Conservation (phyloP, 64 coral and sea anemone species). For the Pocillopora verrucosa region DNA sequence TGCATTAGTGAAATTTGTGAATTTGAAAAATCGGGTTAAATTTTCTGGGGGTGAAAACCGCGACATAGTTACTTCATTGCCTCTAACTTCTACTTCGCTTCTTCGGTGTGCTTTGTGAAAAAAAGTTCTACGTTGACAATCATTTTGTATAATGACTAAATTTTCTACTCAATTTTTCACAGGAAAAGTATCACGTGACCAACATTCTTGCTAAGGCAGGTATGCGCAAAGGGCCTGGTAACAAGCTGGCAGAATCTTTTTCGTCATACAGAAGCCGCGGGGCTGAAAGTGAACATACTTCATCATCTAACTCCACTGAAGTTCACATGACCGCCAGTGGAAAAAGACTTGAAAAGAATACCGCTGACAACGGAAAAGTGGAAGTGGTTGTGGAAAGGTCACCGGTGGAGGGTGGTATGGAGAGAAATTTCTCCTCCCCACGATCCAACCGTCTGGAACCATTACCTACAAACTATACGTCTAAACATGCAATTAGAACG, state of each 20-base stretch:
- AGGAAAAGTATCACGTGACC: conserved; percentile 85
- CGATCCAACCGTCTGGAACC: conserved; percentile 5
- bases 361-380: not conserved
- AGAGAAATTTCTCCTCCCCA: not conserved
- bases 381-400: conserved; percentile 8
- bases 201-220: conserved; percentile 81
- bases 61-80: too few species aligned
- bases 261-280: not conserved
- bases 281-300: not conserved
- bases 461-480: conserved; percentile 10
- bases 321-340: not conserved
- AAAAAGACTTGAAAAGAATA: not conserved
- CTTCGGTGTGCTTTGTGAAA: too few species aligned
- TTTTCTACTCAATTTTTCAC: not conserved
- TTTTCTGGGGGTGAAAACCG: too few species aligned
- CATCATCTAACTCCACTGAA: not conserved
- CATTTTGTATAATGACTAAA: not conserved
- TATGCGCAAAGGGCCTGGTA: conserved; percentile 76
- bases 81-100: too few species aligned
- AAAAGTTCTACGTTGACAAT: too few species aligned
- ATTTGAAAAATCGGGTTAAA: too few species aligned
- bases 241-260: conserved; percentile 57
- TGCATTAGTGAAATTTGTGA: too few species aligned
- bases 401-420: conserved; percentile 1
- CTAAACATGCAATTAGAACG: conserved; percentile 12